Evolutionary conservation across 2,888 invertebrate species (phyloP), one percentile per base, ranked within the genome.

Genomic region (Tetheella fluctuosa): DNA sequence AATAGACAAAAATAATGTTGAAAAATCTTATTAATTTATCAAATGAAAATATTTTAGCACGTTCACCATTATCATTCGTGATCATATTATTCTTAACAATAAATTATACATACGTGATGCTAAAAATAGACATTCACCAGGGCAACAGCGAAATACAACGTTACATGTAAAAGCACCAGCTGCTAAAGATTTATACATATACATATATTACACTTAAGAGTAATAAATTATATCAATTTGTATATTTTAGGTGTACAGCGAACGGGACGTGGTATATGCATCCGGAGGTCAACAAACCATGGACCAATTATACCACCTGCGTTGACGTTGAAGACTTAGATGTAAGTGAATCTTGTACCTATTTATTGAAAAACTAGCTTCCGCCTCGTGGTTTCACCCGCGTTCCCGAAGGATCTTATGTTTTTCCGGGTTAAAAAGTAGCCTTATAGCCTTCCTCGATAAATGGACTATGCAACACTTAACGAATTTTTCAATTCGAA

Each of bases 281-380:
- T 76, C 95, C 95, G 0, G 83, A 88, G 4, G 93, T 92, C 2
- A 92, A 93, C 48, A 88, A 83, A n/a, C 85, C 93, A 0, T 96
- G 96, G 96, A 94, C 96, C 0, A 95, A 96, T 78, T 96, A 96
- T 77, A 95, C 95, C 5, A 94, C 94, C 13, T 96, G 96, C 76
- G 88, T 96, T 28, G 94, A 96, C 76, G 71, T 93, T 12, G 94
- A 94, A 12, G 95, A 95, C 69, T 84, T 95, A 52, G 85, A 93
- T 77, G 96, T 96, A 81, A 92, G 88, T 84, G 59, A 17, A 42
- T 59, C 57, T 53, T 28, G 15, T n/a, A n/a, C 25, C 6, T 25
- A 25, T 25, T 25, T 6, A 25, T 25, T 25, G n/a, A n/a, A n/a
- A n/a, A n/a, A n/a, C n/a, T n/a, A n/a, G n/a, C n/a, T n/a, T n/a